These are phyloP conservation scores for Tangara arthus DNA, from an alignment of 2,797 vertebrate genomes.

Conservation along the genomic window DNA sequence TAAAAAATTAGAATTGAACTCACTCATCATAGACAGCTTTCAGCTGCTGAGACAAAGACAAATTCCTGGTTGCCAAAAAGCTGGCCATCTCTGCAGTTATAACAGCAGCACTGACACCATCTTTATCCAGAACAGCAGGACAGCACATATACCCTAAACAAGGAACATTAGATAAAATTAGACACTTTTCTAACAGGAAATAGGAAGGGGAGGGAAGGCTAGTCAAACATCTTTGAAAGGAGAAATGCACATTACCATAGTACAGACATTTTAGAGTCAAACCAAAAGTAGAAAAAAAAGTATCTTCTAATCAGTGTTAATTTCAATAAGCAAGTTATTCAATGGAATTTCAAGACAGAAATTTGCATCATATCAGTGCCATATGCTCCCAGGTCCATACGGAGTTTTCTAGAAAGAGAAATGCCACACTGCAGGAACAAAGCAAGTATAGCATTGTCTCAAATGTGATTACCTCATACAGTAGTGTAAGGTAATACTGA, in stretches of 20 bases:
- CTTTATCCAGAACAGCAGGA: constrained; percentile 93
- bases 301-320: not conserved
- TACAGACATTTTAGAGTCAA: not conserved
- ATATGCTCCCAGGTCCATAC: not conserved
- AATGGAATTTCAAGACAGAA: not conserved
- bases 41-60: constrained; percentile 87
- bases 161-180: not conserved
- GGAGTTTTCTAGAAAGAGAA: not conserved
- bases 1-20: constrained; percentile 52
- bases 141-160: constrained; percentile 96
- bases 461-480: not conserved
- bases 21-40: constrained; percentile 90
- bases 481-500: not conserved
- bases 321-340: not conserved
- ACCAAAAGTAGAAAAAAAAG: not conserved
- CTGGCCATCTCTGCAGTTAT: constrained; percentile 90
- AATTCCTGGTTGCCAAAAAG: constrained; percentile 84
- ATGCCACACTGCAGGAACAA: not conserved
- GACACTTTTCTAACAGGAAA: not conserved
- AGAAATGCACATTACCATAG: not conserved
- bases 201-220: not conserved
- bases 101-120: constrained; percentile 93
- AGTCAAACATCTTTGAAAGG: not conserved
- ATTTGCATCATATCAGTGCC: not conserved
- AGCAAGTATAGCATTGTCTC: not conserved